Base-by-base conservation (phyloP, 2,797 vertebrate species). In the Megalops cyprinoides region DNA sequence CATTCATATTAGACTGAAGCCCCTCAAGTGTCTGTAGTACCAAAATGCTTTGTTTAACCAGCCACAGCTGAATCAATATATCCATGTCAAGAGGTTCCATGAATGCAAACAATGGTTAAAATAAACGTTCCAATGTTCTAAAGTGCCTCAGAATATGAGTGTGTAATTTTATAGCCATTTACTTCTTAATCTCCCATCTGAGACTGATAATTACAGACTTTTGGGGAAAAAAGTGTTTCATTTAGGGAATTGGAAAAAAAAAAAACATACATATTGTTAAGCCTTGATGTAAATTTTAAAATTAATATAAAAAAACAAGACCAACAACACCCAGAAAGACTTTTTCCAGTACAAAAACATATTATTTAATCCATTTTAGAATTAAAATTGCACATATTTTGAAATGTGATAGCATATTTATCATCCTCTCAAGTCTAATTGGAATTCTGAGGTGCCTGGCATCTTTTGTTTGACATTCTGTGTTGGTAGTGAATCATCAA, bases 291-390 rank as follows among this genome's bases (percentile, higher is more conserved):
- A 69, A 69, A 20, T 23, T n/a, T 23, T 39, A 8, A 9, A 69
- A 69, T 42, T 28, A 69, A 42, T 69, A 42, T n/a, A n/a, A n/a
- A n/a, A 23, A 69, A 69, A 69, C 65, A 34, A 23, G 65, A 69
- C 20, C 37, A 23, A 23, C 65, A 34, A 69, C 39, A 8, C 37
- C 65, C 9, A 37, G 1, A 69, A 42, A 69, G 65, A 67, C 31
- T 69, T 42, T 34, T 69, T 4, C 18, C 69, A 69, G 69, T 69
- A 23, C 37, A 23, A 69, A 39, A 69, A 37, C 42, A 12, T 42
- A 42, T 69, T 23, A 65, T n/a, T 69, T 69, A 69, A 69, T 69
- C 37, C 65, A 42, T 37, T 69, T 69, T 42, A 20, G 65, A 23
- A 42, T 42, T n/a, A 42, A 69, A 42, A 69, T 2, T 31, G 34